Evolutionary conservation across 2,797 vertebrate species (phyloP).

Genomic region (Cottoperca gobio): DNA sequence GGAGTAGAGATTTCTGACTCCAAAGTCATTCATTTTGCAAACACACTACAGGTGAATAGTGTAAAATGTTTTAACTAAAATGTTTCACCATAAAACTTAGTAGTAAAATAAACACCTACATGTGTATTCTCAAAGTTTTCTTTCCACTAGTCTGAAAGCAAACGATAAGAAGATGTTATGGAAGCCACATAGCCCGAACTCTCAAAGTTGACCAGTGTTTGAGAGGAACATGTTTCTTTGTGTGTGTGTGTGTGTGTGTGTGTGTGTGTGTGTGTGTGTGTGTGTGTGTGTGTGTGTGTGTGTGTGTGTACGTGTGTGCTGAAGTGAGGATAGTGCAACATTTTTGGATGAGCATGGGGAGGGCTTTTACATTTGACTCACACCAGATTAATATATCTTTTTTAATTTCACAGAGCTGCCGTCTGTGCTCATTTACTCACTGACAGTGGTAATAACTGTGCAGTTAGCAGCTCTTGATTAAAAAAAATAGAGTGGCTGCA

Average conservation of each 20-base stretch:
- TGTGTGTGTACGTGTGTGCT: neutral
- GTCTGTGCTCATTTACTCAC: neutral
- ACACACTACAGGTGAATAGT: neutral
- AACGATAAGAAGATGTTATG: no score
- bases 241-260: neutral
- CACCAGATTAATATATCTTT: neutral
- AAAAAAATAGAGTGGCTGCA: no score
- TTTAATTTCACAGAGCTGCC: constrained; percentile 1
- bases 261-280: neutral
- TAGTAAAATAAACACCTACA: no score
- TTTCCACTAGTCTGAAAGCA: no score
- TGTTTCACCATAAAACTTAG: no score
- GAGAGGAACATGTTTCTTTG: no score
- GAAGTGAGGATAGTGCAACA: neutral
- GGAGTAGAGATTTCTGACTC: no score
- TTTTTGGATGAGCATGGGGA: neutral
- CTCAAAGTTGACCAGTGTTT: no score
- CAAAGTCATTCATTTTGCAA: no score
- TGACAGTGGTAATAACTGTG: neutral
- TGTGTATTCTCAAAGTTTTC: no score
- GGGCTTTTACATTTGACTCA: neutral
- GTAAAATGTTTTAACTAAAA: neutral
- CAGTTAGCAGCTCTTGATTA: neutral
- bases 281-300: neutral
- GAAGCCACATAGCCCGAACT: no score